Percentiles rank a stretch among this genome's conserved stretches.
phyloP scores from a whole-genome alignment of 2,113 vertebrate species.

The Rhea pennata region DNA sequence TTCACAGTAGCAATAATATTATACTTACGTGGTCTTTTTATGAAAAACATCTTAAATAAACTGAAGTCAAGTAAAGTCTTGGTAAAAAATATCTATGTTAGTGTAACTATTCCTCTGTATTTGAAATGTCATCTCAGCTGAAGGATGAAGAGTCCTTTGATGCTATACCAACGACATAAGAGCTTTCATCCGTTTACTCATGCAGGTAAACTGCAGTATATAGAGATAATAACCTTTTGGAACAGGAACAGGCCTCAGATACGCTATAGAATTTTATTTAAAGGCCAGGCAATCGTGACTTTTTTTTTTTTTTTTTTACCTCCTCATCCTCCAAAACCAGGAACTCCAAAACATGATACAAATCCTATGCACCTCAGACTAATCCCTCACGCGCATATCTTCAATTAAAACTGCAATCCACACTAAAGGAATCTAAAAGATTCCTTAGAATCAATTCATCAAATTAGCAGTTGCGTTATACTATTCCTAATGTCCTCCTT shows the following conservation, averaged over 20 bases:
- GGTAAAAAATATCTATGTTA: not conserved
- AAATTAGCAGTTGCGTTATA: not conserved
- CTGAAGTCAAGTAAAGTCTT: not conserved
- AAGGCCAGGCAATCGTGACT: not conserved
- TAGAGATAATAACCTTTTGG: not conserved
- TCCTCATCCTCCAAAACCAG: not conserved
- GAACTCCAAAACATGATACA: not conserved
- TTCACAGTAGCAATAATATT: not conserved
- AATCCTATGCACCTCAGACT: not conserved
- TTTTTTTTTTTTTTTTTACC: not conserved
- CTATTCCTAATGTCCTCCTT: not conserved
- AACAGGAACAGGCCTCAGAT: not conserved
- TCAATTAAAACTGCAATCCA: not conserved
- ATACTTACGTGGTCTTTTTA: not conserved
- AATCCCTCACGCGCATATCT: not conserved
- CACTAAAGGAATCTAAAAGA: not conserved
- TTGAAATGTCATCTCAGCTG: not conserved
- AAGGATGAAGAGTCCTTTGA: not conserved
- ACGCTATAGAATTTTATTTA: not conserved
- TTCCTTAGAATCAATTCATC: not conserved
- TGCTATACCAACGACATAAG: not conserved
- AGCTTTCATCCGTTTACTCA: not conserved
- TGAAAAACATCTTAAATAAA: not conserved
- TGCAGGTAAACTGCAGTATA: not conserved
- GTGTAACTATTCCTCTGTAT: not conserved